phyloP scores from a whole-genome alignment of 1,140 invertebrate species.

The Dreissena polymorpha region DNA sequence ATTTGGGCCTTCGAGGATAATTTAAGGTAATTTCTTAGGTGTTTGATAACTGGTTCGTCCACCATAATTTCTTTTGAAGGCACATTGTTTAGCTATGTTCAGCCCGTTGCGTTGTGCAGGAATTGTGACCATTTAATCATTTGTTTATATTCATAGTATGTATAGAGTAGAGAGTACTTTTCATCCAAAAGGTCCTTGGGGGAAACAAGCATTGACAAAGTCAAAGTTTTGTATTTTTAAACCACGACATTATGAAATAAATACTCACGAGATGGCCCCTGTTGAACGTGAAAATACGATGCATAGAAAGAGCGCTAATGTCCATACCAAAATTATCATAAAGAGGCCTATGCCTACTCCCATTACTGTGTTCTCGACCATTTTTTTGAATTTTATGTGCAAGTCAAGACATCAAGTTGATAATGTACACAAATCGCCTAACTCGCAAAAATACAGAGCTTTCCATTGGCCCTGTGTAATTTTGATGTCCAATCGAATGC shows the following conservation, averaged over 20 bases:
- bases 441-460: background rate
- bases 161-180: no score
- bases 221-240: background rate
- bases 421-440: background rate
- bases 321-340: constrained; percentile 58
- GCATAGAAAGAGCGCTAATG: constrained; percentile 53
- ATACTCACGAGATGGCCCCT: constrained; percentile 60
- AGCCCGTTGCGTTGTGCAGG: no score
- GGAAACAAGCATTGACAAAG: background rate
- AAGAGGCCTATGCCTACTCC: constrained; percentile 61
- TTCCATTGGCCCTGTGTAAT: background rate
- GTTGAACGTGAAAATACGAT: constrained; percentile 54
- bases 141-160: no score
- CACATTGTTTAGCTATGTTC: no score
- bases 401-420: background rate
- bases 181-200: background rate
- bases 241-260: background rate
- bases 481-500: background rate
- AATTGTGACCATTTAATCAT: no score
- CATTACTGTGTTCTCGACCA: constrained; percentile 34
- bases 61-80: no score
- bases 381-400: background rate
- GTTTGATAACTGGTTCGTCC: no score
- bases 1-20: no score
- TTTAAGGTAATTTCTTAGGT: no score